These are phyloP conservation scores for Halcyon senegalensis DNA, from an alignment of 2,113 vertebrate genomes.

Conservation along the genomic window DNA sequence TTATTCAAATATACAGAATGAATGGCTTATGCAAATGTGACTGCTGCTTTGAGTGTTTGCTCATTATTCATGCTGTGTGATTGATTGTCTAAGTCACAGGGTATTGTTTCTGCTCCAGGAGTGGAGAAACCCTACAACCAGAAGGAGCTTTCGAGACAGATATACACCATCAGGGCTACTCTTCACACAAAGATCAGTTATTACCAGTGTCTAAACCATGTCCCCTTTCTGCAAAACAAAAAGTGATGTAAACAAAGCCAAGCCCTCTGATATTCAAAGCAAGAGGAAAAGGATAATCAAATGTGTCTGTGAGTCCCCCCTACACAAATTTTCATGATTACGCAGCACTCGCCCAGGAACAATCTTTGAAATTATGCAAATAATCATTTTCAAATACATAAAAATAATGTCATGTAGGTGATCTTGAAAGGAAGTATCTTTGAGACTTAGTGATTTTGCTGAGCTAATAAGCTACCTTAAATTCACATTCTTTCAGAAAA, in stretches of 20 bases:
- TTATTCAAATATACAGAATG: conserved; percentile 27
- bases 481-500: background rate
- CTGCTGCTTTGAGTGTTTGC: conserved; percentile 30
- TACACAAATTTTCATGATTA: background rate
- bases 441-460: background rate
- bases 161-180: background rate
- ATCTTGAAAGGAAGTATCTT: background rate
- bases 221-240: background rate
- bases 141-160: background rate
- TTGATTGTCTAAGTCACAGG: conserved; percentile 15
- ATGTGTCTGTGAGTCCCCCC: background rate
- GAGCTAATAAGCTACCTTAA: background rate
- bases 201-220: background rate
- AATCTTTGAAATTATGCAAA: background rate
- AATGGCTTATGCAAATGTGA: conserved; percentile 60
- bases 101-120: conserved; percentile 23
- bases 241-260: background rate
- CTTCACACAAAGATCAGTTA: background rate
- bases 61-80: conserved; percentile 48
- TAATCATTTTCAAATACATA: background rate
- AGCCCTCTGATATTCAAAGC: background rate
- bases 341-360: background rate
- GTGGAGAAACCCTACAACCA: background rate
- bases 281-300: background rate
- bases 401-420: background rate